Evolutionary conservation across 2,113 vertebrate species (phyloP).

Genomic region (Aix galericulata): DNA sequence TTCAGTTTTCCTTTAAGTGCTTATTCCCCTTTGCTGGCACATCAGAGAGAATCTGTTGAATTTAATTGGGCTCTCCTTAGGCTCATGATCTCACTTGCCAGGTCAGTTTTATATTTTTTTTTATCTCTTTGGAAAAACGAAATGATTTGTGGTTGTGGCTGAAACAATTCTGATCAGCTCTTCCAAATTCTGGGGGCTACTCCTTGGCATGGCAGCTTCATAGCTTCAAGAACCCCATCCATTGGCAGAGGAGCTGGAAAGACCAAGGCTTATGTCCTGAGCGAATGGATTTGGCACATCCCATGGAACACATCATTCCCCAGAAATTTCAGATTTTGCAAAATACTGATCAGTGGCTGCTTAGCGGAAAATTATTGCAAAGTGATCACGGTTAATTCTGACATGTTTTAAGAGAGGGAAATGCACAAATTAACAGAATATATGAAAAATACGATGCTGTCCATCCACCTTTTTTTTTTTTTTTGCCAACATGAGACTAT

Average conservation of each 20-base stretch:
- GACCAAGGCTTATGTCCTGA: not conserved
- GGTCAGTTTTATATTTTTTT: conserved; percentile 36
- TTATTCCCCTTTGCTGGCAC: conserved; percentile 42
- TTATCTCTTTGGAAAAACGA: conserved; percentile 27
- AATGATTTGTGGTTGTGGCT: conserved; percentile 11
- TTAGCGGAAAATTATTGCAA: not conserved
- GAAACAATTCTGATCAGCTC: not conserved
- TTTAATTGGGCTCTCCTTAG: conserved; percentile 60
- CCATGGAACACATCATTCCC: not conserved
- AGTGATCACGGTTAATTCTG: not conserved
- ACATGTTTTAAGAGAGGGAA: not conserved
- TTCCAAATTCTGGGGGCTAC: conserved; percentile 6
- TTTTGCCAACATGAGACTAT: not conserved
- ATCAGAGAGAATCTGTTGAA: conserved; percentile 56
- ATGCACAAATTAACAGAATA: not conserved
- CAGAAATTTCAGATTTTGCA: not conserved
- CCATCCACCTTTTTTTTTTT: not conserved
- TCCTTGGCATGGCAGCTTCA: not conserved
- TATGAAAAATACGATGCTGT: not conserved
- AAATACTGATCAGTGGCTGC: not conserved
- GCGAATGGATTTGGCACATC: not conserved
- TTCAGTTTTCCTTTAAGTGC: conserved; percentile 60
- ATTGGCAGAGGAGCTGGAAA: not conserved
- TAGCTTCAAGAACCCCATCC: not conserved
- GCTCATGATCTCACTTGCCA: conserved; percentile 32